Evolutionary conservation across 1,140 invertebrate species (phyloP).

Genomic region (Brachionus paranguensis): DNA sequence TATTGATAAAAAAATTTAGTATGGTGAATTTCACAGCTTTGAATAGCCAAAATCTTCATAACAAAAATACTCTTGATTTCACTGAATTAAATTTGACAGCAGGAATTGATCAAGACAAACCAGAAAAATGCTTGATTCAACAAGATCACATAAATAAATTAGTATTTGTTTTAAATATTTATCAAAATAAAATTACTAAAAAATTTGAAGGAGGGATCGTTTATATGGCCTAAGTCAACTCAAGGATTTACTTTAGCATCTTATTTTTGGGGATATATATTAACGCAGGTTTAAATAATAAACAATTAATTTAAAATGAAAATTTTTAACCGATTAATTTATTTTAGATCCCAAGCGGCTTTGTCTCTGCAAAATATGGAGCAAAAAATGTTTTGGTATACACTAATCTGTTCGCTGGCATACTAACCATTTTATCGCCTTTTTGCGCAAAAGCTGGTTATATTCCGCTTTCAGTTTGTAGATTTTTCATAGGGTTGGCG

Average conservation of each 20-base stretch:
- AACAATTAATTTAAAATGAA: no score
- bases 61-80: neutral
- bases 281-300: conserved; percentile 47
- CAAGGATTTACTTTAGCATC: conserved; percentile 53
- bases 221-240: conserved; percentile 50
- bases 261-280: conserved; percentile 56
- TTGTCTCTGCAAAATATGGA: conserved; percentile 16
- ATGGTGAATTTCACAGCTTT: conserved; percentile 19
- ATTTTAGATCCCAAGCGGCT: conserved; percentile 18
- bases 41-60: neutral
- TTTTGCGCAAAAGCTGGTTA: neutral
- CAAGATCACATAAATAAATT: neutral
- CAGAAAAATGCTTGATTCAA: neutral
- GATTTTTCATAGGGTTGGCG: conserved; percentile 17
- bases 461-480: neutral
- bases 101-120: neutral
- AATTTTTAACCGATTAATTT: neutral
- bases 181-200: neutral
- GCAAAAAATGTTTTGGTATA: conserved; percentile 16
- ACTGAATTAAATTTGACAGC: neutral
- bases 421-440: neutral
- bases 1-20: neutral
- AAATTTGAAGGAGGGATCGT: conserved; percentile 49
- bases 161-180: neutral
- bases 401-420: neutral